Evolutionary conservation across 2,797 vertebrate genomes (phyloP), one percentile per base, ranked within the genome.

Genomic region (Staurois parvus): DNA sequence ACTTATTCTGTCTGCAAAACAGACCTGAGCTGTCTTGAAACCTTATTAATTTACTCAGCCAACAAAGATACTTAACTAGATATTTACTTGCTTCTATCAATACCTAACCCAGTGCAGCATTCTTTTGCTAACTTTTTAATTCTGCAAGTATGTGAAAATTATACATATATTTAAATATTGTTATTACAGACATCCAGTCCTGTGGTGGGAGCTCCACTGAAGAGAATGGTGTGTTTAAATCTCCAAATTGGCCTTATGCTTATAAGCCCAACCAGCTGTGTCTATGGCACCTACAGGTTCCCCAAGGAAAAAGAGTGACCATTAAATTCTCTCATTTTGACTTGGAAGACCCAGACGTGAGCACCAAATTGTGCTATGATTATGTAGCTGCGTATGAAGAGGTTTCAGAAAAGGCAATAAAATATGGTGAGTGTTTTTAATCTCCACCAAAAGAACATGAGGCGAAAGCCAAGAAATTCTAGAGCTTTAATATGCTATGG

Each of bases 321-420:
- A 83, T 95, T 83, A 92, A 77, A 0, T 96, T 96, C 90, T 95
- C 94, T 28, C 89, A 96, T 86, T 95, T 95, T 87, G 92, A 95
- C 84, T 72, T 95, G 0, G 93, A 96, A 85, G 88, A 88, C 40
- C 88, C 88, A 84, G 91, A 90, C 32, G 2, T 92, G 17, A 0
- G 93, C 0, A 84, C 84, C 0, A 89, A 79, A 48, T 92, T 75
- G 76, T 96, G 95, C 88, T 89, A 66, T 13, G 95, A 87, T 48
- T 79, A 87, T 79, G 26, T 87, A 52, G 76, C 81, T 12, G 68
- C 24, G 56, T 87, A 79, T 79, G 85, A 87, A 76, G 85, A 87
- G 21, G 56, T 30, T 21, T 29, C 59, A 7, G 85, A 45, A 28
- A 9, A 24, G 11, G 15, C 34, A 15, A 15, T 34, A 19, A 84